Evolutionary conservation across 1,140 invertebrate species (phyloP).

Genomic region (Neelides sp.): DNA sequence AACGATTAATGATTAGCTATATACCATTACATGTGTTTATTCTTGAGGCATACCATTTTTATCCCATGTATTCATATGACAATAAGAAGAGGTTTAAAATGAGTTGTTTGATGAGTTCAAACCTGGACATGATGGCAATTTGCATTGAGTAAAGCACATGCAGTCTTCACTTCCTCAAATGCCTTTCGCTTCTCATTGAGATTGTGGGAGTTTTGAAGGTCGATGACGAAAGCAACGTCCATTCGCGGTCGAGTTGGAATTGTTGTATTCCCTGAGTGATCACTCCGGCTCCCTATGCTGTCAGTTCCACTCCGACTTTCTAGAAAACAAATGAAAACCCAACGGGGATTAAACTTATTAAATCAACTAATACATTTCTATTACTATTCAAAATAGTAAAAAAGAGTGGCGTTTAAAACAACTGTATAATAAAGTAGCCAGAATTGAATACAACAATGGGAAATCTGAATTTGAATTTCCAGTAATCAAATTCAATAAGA

Average conservation of each 20-base stretch:
- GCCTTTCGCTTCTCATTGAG: constrained; percentile 60
- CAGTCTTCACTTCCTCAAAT: constrained; percentile 68
- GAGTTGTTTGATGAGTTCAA: constrained; percentile 26
- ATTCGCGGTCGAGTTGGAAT: constrained; percentile 47
- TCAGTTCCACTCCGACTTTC: constrained; percentile 49
- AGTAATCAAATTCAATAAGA: too few species aligned
- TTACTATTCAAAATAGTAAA: too few species aligned
- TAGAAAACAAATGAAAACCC: constrained; percentile 1
- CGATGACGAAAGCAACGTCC: constrained; percentile 78
- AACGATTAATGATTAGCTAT: not conserved
- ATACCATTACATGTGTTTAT: not conserved
- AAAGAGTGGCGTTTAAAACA: too few species aligned
- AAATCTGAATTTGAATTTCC: too few species aligned
- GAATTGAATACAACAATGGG: too few species aligned
- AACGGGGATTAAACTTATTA: not conserved
- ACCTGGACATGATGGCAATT: constrained; percentile 73
- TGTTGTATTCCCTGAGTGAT: constrained; percentile 50
- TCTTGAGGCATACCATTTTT: constrained; percentile 1
- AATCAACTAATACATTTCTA: too few species aligned
- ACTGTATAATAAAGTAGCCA: too few species aligned
- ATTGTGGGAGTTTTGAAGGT: constrained; percentile 58
- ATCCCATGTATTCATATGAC: not conserved
- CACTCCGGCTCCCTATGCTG: constrained; percentile 55
- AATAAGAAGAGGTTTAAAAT: not conserved
- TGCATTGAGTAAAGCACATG: constrained; percentile 61